Evolutionary conservation across 2,113 vertebrate genomes (phyloP).

Genomic region (Megaptera novaeangliae): DNA sequence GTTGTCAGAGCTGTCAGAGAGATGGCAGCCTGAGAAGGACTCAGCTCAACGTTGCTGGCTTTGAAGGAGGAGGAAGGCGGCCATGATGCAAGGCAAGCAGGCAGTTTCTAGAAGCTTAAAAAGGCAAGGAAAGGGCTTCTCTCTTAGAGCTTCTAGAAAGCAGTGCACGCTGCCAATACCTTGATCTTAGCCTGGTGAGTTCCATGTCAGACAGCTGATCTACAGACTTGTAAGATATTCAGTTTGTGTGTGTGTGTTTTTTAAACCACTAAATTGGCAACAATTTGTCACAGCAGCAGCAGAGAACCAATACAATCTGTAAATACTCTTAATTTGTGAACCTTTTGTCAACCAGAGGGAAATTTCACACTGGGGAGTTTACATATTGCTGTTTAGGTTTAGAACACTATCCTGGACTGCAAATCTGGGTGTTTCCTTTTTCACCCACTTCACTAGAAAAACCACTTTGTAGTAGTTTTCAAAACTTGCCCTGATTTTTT

Average conservation of each 20-base stretch:
- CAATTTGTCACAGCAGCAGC: neutral
- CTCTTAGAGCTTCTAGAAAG: neutral
- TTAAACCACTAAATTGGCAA: neutral
- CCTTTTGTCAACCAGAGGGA: neutral
- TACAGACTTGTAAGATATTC: neutral
- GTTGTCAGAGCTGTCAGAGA: neutral
- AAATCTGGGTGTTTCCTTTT: neutral
- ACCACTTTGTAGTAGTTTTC: neutral
- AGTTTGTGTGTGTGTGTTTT: neutral
- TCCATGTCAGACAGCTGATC: neutral
- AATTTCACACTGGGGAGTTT: neutral
- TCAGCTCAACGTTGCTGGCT: neutral
- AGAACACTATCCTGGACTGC: neutral
- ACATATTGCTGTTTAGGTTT: neutral
- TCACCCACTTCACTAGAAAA: neutral
- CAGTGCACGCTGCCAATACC: neutral
- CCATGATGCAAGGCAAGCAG: neutral
- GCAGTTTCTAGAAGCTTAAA: neutral
- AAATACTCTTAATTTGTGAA: neutral
- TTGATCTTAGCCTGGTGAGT: neutral
- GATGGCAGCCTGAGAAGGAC: neutral
- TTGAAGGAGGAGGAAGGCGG: neutral
- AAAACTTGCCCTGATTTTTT: neutral
- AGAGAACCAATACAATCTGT: neutral
- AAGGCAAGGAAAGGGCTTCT: neutral